Conservation (phyloP, 2,888 invertebrate genomes). For the Flabesymbios commensalis region DNA sequence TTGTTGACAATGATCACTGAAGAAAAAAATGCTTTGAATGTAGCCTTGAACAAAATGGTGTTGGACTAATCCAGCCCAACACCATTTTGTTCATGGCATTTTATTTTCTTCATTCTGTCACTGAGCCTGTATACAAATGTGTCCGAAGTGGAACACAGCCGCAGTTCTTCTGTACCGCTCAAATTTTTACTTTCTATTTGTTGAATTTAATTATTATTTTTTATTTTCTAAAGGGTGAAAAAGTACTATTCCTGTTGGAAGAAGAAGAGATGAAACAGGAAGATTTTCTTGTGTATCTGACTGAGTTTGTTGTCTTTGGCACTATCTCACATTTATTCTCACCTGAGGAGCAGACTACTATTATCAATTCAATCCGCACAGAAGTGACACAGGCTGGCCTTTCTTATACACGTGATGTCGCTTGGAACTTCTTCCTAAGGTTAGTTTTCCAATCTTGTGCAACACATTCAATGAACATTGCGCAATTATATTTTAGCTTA, state of each 20-base stretch:
- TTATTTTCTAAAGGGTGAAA: constrained; percentile 59
- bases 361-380: constrained; percentile 60
- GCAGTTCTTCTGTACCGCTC: too few species aligned
- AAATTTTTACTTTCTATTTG: too few species aligned
- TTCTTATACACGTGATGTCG: constrained; percentile 58
- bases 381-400: constrained; percentile 60
- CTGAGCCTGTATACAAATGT: too few species aligned
- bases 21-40: too few species aligned
- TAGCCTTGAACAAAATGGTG: background rate
- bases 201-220: too few species aligned
- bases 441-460: background rate
- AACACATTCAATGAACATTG: background rate
- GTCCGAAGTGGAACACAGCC: too few species aligned
- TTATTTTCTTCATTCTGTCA: too few species aligned
- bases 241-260: constrained; percentile 52
- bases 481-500: too few species aligned
- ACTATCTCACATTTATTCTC: constrained; percentile 58
- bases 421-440: constrained; percentile 61
- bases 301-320: constrained; percentile 57
- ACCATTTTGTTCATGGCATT: background rate
- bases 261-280: constrained; percentile 56
- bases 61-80: background rate
- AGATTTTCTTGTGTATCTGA: constrained; percentile 57
- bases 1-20: too few species aligned
- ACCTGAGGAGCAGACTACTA: constrained; percentile 59